Evolutionary conservation across 2,888 invertebrate genomes (phyloP), one percentile per base, ranked within the genome.

Genomic region (Deilephila porcellus): DNA sequence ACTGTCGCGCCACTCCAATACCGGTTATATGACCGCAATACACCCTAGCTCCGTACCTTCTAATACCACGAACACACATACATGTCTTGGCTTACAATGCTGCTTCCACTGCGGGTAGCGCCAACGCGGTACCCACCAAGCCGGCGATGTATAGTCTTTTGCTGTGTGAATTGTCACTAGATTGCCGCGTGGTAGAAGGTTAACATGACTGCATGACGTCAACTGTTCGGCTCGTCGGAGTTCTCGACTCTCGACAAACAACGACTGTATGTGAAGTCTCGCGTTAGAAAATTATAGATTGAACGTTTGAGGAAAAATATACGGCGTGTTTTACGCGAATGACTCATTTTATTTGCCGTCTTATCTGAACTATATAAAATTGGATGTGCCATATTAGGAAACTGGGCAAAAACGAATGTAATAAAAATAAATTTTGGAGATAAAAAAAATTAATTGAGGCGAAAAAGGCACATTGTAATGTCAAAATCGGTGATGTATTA

Each of bases 1-100:
- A 89, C 89, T 87, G 89, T 88, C 88, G 86, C 85, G 86, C 89
- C 90, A 89, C 90, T 91, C 90, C 88, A 92, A 94, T 94, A 94
- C 94, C 94, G 93, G 94, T 94, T 94, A 93, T 93, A 91, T 93
- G 93, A 93, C 94, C 93, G 93, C 93, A 93, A 93, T 93, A 92
- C 89, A 87, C 91, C 91, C 87, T 86, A 86, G 90, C 88, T 86
- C 78, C 81, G 84, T 80, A 83, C 81, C 84, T 83, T 80, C 67
- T 84, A 81, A 82, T 81, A 79, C 81, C 81, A 78, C 83, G 81
- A 81, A 76, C 79, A 77, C 77, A 78, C 78, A 76, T 81, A 80
- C 79, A 78, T 79, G 80, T 78, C 73, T 81, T 80, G 75, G 72
- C 76, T 77, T 90, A 87, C 93, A 93, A 85, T 83, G 88, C 92